phyloP scores from a whole-genome alignment of 1,140 invertebrate genomes.

The Argopecten irradians region DNA sequence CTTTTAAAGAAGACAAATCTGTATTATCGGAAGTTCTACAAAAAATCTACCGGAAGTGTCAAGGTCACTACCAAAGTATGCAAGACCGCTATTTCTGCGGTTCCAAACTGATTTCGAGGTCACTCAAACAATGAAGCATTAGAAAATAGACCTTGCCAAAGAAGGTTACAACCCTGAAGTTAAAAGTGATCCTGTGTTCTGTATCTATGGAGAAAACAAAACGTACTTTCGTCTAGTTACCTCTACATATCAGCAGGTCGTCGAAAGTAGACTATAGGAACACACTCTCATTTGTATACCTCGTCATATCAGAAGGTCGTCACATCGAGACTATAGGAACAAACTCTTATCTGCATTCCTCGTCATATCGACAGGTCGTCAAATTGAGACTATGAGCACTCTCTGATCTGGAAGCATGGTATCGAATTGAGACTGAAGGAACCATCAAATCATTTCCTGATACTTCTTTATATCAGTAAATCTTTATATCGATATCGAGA shows the following conservation, averaged over 20 bases:
- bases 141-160: constrained; percentile 82
- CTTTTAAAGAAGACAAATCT: constrained; percentile 75
- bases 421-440: no score
- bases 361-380: not conserved
- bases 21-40: constrained; percentile 35
- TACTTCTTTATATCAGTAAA: no score
- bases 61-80: constrained; percentile 86
- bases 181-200: constrained; percentile 89
- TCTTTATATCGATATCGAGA: no score
- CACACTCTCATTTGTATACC: no score
- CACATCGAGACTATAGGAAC: not conserved
- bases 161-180: constrained; percentile 90
- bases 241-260: no score
- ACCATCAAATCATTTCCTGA: no score
- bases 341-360: constrained; percentile 78
- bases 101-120: constrained; percentile 74
- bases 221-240: constrained; percentile 81
- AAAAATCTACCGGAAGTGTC: constrained; percentile 54
- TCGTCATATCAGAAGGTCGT: not conserved
- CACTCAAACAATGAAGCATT: constrained; percentile 60
- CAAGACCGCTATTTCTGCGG: constrained; percentile 90
- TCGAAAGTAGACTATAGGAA: no score
- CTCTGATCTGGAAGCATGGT: no score
- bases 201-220: constrained; percentile 79
- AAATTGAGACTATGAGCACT: not conserved